Evolutionary conservation across 2,797 vertebrate genomes (phyloP), one percentile per base, ranked within the genome.

Genomic region (Gephyroberyx darwinii): DNA sequence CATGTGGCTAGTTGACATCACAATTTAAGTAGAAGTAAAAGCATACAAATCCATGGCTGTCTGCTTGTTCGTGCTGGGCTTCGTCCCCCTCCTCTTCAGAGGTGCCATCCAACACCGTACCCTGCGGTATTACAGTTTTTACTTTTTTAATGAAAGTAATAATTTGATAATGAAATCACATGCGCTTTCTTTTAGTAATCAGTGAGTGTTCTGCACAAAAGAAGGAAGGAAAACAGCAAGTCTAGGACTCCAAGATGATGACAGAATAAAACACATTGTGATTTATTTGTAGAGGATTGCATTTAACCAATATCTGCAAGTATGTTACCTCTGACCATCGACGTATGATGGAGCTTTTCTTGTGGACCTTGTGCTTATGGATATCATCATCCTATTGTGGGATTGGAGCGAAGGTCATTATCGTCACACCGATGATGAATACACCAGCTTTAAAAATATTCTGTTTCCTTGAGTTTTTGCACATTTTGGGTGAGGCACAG

Each of bases 251-350:
- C 33, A 35, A 35, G 5, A 35, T 35, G 5, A 5, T 5, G 33
- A 35, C 3, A 35, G 8, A 35, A 35, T 35, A 35, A 5, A 35
- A 35, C 33, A 35, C 33, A 33, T 33, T 35, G 33, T 35, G 33
- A 35, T 35, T 26, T 26, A 26, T 26, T 26, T 2, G 26, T 26
- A 26, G 26, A 26, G 26, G 26, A 26, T 26, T 26, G 26, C 4
- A 3, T 26, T 26, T 26, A 26, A 26, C 26, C 26, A 26, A 2
- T 26, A 26, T 26, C 2, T 10, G 7, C 4, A 16, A 37, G 12
- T 12, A 17, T 16, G 22, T 77, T 83, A 89, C 86, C 85, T 88
- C 84, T 1, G 86, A 88, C 65, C 75, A 75, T 22, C 71, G 58
- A 1, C 66, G 76, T 4, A 61, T 8, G 1, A 20, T 26, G 1